phyloP scores from a whole-genome alignment of 23 tunicate genomes.

The Ciona savignyi region DNA sequence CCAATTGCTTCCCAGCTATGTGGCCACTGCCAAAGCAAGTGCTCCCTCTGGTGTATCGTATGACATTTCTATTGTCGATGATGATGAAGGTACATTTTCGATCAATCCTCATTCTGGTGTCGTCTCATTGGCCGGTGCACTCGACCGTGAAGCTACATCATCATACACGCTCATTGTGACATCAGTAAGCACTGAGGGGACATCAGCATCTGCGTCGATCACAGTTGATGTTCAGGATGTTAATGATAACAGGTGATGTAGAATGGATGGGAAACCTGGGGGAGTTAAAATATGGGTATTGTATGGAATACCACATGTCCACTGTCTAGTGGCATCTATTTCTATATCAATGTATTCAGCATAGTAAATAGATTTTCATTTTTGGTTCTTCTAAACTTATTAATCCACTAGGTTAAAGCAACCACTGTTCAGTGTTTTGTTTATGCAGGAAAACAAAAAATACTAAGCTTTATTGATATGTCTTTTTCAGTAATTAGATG shows the following conservation, averaged over 20 bases:
- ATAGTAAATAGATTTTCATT: too few relatives aligned
- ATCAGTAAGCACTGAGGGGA: slow-evolving; percentile 10
- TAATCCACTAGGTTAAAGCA: too few relatives aligned
- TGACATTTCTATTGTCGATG: slow-evolving; percentile 24
- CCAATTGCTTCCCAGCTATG: slow-evolving; percentile 13
- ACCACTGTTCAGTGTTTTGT: too few relatives aligned
- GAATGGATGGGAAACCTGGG: too few relatives aligned
- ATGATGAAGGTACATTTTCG: slow-evolving; percentile 18
- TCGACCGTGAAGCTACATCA: slow-evolving; percentile 31
- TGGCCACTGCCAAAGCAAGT: slow-evolving; percentile 23
- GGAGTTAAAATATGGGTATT: too few relatives aligned
- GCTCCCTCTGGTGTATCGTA: slow-evolving; percentile 34
- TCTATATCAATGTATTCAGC: too few relatives aligned
- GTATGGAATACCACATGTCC: too few relatives aligned
- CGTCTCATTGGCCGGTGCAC: slow-evolving; percentile 12
- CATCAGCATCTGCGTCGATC: slow-evolving; percentile 10
- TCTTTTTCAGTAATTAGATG: too few relatives aligned
- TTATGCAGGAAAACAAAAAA: too few relatives aligned
- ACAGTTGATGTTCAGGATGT: slow-evolving; percentile 18
- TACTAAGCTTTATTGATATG: too few relatives aligned
- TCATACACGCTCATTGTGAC: slow-evolving; percentile 13
- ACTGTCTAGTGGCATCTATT: too few relatives aligned
- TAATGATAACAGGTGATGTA: slow-evolving; percentile 47
- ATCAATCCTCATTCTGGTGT: slow-evolving; percentile 51
- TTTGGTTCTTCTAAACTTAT: too few relatives aligned